Evolutionary conservation across 2,113 vertebrate species (phyloP).

Genomic region (Indri indri): DNA sequence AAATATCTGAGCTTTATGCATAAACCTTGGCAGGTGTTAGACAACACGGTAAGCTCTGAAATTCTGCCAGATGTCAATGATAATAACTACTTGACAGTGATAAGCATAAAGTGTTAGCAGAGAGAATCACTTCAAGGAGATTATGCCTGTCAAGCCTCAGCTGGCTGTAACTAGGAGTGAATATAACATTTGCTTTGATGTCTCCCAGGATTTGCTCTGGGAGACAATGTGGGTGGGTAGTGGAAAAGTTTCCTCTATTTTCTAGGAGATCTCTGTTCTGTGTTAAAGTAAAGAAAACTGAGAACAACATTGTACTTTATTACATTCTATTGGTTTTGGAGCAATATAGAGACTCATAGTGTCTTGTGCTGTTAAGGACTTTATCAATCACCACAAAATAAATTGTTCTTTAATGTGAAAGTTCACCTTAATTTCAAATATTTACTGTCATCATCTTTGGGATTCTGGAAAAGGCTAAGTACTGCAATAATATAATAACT

Average conservation of each 20-base stretch:
- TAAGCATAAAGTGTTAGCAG: constrained; percentile 46
- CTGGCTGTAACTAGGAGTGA: not conserved
- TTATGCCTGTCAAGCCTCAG: constrained; percentile 32
- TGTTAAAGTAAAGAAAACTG: not conserved
- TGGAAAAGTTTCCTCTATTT: not conserved
- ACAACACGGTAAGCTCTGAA: constrained; percentile 46
- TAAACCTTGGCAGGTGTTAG: constrained; percentile 53
- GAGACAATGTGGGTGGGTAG: not conserved
- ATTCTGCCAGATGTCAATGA: constrained; percentile 50
- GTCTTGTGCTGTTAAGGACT: not conserved
- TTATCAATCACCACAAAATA: not conserved
- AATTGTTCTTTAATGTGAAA: not conserved
- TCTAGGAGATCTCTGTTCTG: not conserved
- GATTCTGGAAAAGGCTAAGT: not conserved
- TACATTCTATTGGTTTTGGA: not conserved
- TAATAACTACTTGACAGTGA: constrained; percentile 55
- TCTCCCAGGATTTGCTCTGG: not conserved
- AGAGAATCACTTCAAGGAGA: constrained; percentile 58
- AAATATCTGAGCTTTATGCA: constrained; percentile 27
- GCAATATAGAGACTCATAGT: not conserved
- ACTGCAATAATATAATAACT: not conserved
- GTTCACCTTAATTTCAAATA: not conserved
- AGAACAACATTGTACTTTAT: not conserved
- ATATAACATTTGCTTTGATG: constrained; percentile 54
- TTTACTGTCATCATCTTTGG: not conserved